phyloP scores from a whole-genome alignment of 2,113 vertebrate genomes.

The Thamnaconus septentrionalis region DNA sequence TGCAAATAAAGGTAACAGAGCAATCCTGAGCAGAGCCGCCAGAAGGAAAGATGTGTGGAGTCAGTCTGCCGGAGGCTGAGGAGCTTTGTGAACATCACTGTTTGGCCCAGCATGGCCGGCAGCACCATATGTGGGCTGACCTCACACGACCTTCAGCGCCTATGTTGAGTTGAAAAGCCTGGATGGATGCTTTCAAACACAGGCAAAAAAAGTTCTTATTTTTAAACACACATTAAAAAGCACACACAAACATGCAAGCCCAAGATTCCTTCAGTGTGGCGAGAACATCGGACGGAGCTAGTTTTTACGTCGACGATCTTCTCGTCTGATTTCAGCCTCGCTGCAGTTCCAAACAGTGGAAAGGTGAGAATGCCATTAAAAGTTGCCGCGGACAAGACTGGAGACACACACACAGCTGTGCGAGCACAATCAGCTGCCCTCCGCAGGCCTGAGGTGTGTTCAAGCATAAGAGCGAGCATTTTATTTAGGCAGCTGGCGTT shows the following conservation, averaged over 20 bases:
- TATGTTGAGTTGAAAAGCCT: conserved; percentile 2
- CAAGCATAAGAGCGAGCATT: conserved; percentile 30
- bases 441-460: conserved; percentile 36
- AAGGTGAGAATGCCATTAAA: too few species aligned
- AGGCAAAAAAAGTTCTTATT: conserved; percentile 26
- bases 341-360: conserved; percentile 15
- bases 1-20: not conserved
- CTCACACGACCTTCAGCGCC: conserved; percentile 21
- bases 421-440: conserved; percentile 34
- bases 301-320: conserved; percentile 17
- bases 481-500: conserved; percentile 43
- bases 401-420: conserved; percentile 35
- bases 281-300: not conserved
- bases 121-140: conserved; percentile 1
- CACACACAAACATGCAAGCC: not conserved
- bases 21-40: not conserved
- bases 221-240: conserved; percentile 19
- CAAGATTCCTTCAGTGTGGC: not conserved
- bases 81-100: conserved; percentile 12
- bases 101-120: conserved; percentile 20
- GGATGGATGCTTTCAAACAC: conserved; percentile 11
- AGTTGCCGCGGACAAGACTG: too few species aligned
- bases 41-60: not conserved
- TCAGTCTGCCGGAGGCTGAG: not conserved
- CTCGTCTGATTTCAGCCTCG: conserved; percentile 26